Evolutionary conservation across 1,140 invertebrate species (phyloP).

Genomic region (Spodoptera frugiperda): DNA sequence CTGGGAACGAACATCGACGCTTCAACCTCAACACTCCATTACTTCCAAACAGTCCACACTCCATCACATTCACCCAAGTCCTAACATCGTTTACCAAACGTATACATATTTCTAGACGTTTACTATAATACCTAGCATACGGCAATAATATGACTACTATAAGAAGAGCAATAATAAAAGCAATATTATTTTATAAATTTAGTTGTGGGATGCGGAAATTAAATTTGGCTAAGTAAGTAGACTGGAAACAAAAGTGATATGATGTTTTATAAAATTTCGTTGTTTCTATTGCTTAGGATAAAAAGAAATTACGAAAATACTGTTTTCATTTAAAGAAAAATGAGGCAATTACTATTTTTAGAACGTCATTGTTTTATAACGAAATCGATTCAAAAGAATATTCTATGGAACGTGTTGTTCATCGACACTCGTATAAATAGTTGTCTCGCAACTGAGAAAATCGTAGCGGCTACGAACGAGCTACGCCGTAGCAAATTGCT

Average conservation of each 20-base stretch:
- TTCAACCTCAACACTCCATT: not conserved
- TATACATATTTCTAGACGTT: constrained; percentile 40
- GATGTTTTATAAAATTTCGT: constrained; percentile 46
- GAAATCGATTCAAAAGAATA: constrained; percentile 26
- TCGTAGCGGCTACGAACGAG: constrained; percentile 6
- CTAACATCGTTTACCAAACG: constrained; percentile 40
- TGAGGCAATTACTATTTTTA: constrained; percentile 43
- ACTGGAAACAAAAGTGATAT: constrained; percentile 56
- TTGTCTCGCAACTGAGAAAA: constrained; percentile 19
- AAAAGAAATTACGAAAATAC: constrained; percentile 23
- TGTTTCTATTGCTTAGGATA: constrained; percentile 48
- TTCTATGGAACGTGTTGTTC: not conserved
- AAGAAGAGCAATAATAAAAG: constrained; percentile 60
- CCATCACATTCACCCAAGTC: not conserved
- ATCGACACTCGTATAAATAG: constrained; percentile 11
- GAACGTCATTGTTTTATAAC: constrained; percentile 24
- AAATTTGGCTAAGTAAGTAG: constrained; percentile 57
- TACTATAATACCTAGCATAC: constrained; percentile 48
- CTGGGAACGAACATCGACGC: not conserved
- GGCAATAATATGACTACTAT: constrained; percentile 51
- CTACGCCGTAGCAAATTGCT: constrained; percentile 29
- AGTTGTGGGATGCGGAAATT: constrained; percentile 48
- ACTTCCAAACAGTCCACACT: not conserved
- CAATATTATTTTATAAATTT: constrained; percentile 60
- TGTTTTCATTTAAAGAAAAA: constrained; percentile 28